These are phyloP conservation scores for Lasioglossum albipes DNA, from an alignment of 1,140 invertebrate genomes.

Conservation along the genomic window DNA sequence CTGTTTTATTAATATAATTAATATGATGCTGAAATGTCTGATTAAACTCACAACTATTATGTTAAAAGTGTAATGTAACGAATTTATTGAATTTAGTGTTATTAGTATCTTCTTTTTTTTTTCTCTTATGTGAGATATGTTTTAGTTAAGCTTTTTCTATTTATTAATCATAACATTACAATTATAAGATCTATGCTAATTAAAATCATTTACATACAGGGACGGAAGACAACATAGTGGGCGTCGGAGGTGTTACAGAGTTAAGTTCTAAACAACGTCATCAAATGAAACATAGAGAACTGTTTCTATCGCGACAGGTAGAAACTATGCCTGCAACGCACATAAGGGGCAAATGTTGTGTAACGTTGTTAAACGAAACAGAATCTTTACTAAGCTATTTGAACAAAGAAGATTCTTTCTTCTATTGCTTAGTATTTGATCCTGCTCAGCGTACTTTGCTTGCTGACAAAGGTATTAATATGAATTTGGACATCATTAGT, in stretches of 20 bases:
- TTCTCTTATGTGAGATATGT: constrained; percentile 32
- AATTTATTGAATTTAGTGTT: background rate
- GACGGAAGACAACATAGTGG: constrained; percentile 79
- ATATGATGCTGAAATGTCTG: constrained; percentile 10
- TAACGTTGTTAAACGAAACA: constrained; percentile 98
- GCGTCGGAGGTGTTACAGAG: constrained; percentile 80
- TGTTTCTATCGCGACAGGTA: constrained; percentile 98
- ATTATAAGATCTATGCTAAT: constrained; percentile 11
- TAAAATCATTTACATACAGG: constrained; percentile 67
- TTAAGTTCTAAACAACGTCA: constrained; percentile 90
- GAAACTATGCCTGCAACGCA: constrained; percentile 98
- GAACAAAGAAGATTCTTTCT: constrained; percentile 99
- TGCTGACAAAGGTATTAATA: constrained; percentile 93
- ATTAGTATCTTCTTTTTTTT: constrained; percentile 10
- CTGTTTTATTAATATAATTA: constrained; percentile 4
- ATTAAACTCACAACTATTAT: constrained; percentile 14
- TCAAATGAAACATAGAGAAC: constrained; percentile 97
- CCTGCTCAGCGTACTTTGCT: constrained; percentile 98
- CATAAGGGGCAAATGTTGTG: constrained; percentile 99
- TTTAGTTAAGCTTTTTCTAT: constrained; percentile 35
- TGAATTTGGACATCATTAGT: background rate
- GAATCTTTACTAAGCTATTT: constrained; percentile 97
- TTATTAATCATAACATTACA: constrained; percentile 2
- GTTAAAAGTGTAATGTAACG: background rate
- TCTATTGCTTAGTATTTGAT: constrained; percentile 99